phyloP scores from a whole-genome alignment of 92 coral and sea anemone species.

The Phenganax stokvisi region DNA sequence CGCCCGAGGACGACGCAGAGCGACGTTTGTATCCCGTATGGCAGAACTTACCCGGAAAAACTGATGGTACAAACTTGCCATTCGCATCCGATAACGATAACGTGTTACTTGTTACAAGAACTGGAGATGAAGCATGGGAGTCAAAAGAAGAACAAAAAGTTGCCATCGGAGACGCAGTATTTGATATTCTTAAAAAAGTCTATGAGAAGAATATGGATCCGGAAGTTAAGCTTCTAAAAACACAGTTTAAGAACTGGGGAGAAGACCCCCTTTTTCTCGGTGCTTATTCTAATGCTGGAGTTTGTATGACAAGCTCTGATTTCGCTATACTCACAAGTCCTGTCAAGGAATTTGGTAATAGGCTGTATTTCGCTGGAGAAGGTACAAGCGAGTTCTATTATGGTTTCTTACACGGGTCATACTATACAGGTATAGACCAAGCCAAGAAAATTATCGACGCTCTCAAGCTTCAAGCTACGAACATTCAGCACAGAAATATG shows the following conservation, averaged over 20 bases:
- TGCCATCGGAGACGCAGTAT: too few species aligned
- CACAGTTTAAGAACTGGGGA: constrained; percentile 44
- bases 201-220: background rate
- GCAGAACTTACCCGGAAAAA: background rate
- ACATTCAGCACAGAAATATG: background rate
- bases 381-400: constrained; percentile 54
- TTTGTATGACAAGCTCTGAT: constrained; percentile 43
- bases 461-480: background rate
- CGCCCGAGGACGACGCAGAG: background rate
- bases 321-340: constrained; percentile 41
- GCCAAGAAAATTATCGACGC: constrained; percentile 26
- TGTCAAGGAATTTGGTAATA: constrained; percentile 15
- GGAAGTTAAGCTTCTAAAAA: background rate
- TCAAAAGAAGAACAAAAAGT: background rate
- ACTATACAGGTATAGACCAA: constrained; percentile 55
- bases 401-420: constrained; percentile 70
- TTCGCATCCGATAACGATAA: background rate
- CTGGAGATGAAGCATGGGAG: background rate
- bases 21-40: background rate
- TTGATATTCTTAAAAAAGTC: background rate
- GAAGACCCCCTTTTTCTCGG: constrained; percentile 54
- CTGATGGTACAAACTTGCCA: too few species aligned
- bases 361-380: constrained; percentile 69
- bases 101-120: background rate
- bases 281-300: constrained; percentile 55